Base-by-base conservation (phyloP, 53 echinoderm and acorn worm species). In the Henricia sp. region DNA sequence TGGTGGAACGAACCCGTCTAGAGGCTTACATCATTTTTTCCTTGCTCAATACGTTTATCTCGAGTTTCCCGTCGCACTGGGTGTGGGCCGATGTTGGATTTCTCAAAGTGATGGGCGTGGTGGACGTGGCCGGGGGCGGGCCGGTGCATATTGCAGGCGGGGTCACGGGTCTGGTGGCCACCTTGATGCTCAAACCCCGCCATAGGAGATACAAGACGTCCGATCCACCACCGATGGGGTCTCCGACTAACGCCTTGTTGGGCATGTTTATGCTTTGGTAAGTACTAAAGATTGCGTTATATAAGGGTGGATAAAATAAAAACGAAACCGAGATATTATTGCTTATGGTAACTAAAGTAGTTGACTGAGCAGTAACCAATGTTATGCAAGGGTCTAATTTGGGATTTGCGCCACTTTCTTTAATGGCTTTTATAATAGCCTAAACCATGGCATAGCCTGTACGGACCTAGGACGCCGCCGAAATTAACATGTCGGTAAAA, bases 221-320 rank as follows among this genome's bases (percentile, higher is more conserved):
- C 10, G 86, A 63, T 33, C 77, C 92, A 6, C 92, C 92, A 2
- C 92, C 92, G 0, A 92, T 92, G 92, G 92, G 92, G 11, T 92
- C 92, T 10, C 92, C 92, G 2, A 92, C 92, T 29, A 92, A 92
- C 67, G 92, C 89, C 36, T 52, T 92, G 19, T 65, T 89, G 23
- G 92, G 92, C 56, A 92, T 92, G 92, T 92, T 92, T 85, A 92
- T 92, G 92, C 80, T 92, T 17, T 92, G 92, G 92, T 92, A 84
- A 80, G 92, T 80, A n/a, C n/a, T n/a, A n/a, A n/a, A n/a, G n/a
- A n/a, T n/a, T n/a, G n/a, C n/a, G n/a, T n/a, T n/a, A n/a, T n/a
- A n/a, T n/a, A n/a, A n/a, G n/a, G n/a, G n/a, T n/a, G n/a, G n/a
- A n/a, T n/a, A n/a, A n/a, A n/a, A n/a, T n/a, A n/a, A n/a, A n/a